Conservation (phyloP, 1,140 invertebrate genomes). For the Dendroctonus ponderosae region DNA sequence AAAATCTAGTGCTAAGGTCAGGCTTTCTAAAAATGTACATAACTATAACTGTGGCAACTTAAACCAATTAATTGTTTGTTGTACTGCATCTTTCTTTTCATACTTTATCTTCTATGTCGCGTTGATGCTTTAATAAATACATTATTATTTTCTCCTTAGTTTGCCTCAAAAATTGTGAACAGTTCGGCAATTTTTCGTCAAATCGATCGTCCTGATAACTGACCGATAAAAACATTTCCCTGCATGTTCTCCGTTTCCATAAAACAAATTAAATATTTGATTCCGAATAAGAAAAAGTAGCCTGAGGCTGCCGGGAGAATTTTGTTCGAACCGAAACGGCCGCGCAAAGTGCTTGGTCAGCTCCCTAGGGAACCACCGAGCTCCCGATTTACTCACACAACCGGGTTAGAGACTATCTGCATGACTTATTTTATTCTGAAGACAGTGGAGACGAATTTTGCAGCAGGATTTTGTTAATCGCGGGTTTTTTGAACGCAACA, state of each 20-base stretch:
- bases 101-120: no score
- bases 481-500: no score
- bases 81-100: no score
- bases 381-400: constrained; percentile 14
- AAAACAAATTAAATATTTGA: constrained; percentile 34
- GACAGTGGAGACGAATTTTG: not conserved
- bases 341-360: constrained; percentile 32
- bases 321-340: constrained; percentile 30
- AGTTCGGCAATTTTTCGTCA: no score
- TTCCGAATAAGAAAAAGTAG: constrained; percentile 32
- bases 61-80: no score
- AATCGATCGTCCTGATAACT: constrained; percentile 1
- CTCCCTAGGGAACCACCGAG: constrained; percentile 23
- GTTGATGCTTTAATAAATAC: no score
- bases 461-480: no score
- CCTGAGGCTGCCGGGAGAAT: constrained; percentile 16
- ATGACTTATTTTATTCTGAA: not conserved
- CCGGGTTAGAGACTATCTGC: constrained; percentile 7
- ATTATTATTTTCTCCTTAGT: no score
- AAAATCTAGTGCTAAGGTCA: no score
- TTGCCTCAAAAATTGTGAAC: no score
- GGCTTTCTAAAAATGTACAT: no score
- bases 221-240: constrained; percentile 11
- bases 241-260: constrained; percentile 14
- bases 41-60: no score